Percentiles rank a stretch among this genome's conserved stretches.
Conservation (phyloP, 2,888 invertebrate species). For the Zaprionus lineosus region DNA sequence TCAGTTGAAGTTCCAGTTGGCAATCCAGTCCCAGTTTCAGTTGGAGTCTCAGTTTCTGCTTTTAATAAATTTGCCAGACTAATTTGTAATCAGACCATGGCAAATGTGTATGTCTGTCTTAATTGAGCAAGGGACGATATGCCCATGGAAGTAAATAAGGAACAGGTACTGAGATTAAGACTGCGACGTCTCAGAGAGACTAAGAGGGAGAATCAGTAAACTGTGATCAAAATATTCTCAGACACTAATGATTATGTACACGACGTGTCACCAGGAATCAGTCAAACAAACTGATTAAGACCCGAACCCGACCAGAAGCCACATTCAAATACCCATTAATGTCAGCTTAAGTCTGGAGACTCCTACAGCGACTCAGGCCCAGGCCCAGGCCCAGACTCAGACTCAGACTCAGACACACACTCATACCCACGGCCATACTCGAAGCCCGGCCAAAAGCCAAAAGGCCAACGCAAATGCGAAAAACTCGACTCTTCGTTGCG, state of each 20-base stretch:
- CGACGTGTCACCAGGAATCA: conserved; percentile 49
- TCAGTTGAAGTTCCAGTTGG: no score
- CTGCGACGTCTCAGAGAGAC: no score
- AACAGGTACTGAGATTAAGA: no score
- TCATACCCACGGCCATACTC: not conserved
- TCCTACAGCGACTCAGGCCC: conserved; percentile 2
- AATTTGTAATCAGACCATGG: conserved; percentile 48
- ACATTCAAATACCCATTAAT: conserved; percentile 70
- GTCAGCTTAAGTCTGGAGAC: conserved; percentile 61
- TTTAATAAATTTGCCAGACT: conserved; percentile 33
- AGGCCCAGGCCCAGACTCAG: not conserved
- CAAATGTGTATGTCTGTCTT: conserved; percentile 52
- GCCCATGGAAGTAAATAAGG: not conserved
- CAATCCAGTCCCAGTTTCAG: no score
- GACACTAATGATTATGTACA: conserved; percentile 51
- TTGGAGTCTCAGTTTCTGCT: no score
- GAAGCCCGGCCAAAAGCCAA: conserved; percentile 19
- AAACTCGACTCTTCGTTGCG: not conserved
- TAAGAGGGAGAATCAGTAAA: conserved; percentile 25
- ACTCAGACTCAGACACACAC: not conserved
- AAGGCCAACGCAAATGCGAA: conserved; percentile 19
- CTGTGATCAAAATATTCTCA: conserved; percentile 31
- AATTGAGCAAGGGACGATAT: conserved; percentile 24
- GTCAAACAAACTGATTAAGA: conserved; percentile 53
- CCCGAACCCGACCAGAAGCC: conserved; percentile 60